A percentile compares a stretch with the other conserved stretches of the same genome.
These are phyloP conservation scores for Danio tinwini DNA, from an alignment of 2,797 vertebrate species.

Conservation along the genomic window DNA sequence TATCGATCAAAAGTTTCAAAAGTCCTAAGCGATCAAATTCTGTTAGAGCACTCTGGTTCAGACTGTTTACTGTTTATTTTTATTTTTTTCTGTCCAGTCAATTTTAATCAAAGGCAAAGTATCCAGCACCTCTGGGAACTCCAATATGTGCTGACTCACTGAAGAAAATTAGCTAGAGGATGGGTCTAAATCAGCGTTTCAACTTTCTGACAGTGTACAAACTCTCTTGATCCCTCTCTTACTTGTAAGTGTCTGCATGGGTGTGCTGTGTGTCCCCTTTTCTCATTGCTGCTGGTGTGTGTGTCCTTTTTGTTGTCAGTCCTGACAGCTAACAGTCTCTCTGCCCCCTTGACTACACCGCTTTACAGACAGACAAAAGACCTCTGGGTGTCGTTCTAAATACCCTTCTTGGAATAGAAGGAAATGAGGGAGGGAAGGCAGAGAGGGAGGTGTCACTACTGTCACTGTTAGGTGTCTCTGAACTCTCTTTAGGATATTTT, in stretches of 20 bases:
- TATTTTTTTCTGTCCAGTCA: slow-evolving; percentile 52
- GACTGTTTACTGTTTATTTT: too few relatives aligned
- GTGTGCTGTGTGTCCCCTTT: neutral
- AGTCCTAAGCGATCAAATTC: neutral
- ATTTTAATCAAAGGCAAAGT: slow-evolving; percentile 56
- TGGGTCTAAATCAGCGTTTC: slow-evolving; percentile 16
- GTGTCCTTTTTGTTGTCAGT: slow-evolving; percentile 47
- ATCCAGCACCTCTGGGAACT: slow-evolving; percentile 46
- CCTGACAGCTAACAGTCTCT: slow-evolving; percentile 56
- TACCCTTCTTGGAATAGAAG: slow-evolving; percentile 50
- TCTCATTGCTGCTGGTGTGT: slow-evolving; percentile 17
- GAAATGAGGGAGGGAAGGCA: slow-evolving; percentile 25
- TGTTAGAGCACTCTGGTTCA: neutral
- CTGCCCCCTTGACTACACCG: slow-evolving; percentile 43
- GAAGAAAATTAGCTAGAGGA: slow-evolving; percentile 51
- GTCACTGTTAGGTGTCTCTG: slow-evolving; percentile 66
- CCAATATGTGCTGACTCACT: slow-evolving; percentile 46
- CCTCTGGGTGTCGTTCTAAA: slow-evolving; percentile 64
- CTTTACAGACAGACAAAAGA: slow-evolving; percentile 43
- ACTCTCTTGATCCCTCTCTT: slow-evolving; percentile 41
- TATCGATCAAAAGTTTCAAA: slow-evolving; percentile 3
- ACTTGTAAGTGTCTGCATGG: slow-evolving; percentile 6
- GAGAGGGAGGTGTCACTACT: slow-evolving; percentile 55
- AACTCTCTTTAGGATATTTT: slow-evolving; percentile 64
- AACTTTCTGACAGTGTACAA: slow-evolving; percentile 42